Conservation (phyloP, 2,113 vertebrate species). For the Sardina pilchardus region DNA sequence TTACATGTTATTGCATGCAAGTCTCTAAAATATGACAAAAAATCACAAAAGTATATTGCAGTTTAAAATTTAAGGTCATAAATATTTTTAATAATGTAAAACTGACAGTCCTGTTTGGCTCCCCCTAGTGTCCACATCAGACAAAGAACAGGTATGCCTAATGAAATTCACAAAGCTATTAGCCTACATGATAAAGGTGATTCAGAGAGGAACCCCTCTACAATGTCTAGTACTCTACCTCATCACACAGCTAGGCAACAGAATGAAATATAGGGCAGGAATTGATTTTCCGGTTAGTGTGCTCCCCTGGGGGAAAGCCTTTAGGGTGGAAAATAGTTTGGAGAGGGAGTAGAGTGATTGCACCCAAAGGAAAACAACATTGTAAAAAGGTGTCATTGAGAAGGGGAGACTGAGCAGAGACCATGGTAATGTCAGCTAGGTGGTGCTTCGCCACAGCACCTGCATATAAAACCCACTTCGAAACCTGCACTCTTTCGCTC, state of each 20-base stretch:
- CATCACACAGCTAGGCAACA: neutral
- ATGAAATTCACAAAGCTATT: neutral
- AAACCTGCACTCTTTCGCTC: conserved; percentile 31
- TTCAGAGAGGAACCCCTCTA: neutral
- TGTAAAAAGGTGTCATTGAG: conserved; percentile 46
- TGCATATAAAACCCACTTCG: conserved; percentile 69
- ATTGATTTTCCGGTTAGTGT: neutral
- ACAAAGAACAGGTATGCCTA: neutral
- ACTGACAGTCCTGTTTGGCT: conserved; percentile 61
- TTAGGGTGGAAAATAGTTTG: conserved; percentile 14
- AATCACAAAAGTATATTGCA: neutral
- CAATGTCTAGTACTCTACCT: neutral
- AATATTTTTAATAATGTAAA: neutral
- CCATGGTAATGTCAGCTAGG: conserved; percentile 61
- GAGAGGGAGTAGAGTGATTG: conserved; percentile 23
- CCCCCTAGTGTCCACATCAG: conserved; percentile 65
- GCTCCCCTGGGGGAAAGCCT: neutral
- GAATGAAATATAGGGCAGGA: neutral
- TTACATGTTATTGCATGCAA: too few species aligned
- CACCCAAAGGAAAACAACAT: conserved; percentile 39
- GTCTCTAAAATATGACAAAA: neutral
- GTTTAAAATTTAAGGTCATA: neutral
- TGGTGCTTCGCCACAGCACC: conserved; percentile 76
- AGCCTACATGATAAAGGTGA: neutral
- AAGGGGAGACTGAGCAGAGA: conserved; percentile 36